A percentile compares a stretch with the other conserved stretches of the same genome.
Conservation (phyloP, 2,797 vertebrate genomes). For the Hydrolagus colliei region DNA sequence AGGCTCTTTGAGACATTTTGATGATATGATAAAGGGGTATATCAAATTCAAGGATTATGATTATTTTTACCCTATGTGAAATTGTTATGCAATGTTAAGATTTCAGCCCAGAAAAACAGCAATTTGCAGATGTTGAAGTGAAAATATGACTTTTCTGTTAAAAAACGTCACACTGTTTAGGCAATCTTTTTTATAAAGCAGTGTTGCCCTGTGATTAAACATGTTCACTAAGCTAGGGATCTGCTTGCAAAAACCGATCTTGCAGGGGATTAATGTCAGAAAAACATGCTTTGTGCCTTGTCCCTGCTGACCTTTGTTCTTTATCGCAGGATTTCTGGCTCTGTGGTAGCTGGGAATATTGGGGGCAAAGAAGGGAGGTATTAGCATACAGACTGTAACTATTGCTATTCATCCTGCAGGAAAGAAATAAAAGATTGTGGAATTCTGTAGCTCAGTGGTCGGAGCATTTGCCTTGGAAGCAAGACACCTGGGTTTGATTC, state of each 20-base stretch:
- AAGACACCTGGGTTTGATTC: too few species aligned
- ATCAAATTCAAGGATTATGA: neutral
- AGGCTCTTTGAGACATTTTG: too few species aligned
- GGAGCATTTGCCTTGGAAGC: too few species aligned
- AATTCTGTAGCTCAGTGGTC: too few species aligned
- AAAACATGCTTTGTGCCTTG: slow-evolving; percentile 1
- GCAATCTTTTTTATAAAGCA: too few species aligned
- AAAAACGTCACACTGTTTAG: too few species aligned
- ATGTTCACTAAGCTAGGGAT: too few species aligned
- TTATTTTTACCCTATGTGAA: too few species aligned
- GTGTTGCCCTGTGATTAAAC: too few species aligned
- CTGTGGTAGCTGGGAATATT: neutral
- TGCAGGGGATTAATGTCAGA: neutral
- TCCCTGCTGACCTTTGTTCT: neutral
- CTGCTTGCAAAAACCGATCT: too few species aligned
- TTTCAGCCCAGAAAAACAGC: neutral
- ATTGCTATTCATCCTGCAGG: neutral
- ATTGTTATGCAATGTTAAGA: neutral
- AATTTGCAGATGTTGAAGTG: too few species aligned
- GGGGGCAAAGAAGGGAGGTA: neutral
- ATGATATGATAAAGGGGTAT: neutral
- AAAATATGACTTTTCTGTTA: too few species aligned
- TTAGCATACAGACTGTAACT: neutral
- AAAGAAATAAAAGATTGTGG: neutral
- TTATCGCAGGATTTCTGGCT: neutral